phyloP scores from a whole-genome alignment of 2,888 invertebrate species.

The Oxyteleia sp. region DNA sequence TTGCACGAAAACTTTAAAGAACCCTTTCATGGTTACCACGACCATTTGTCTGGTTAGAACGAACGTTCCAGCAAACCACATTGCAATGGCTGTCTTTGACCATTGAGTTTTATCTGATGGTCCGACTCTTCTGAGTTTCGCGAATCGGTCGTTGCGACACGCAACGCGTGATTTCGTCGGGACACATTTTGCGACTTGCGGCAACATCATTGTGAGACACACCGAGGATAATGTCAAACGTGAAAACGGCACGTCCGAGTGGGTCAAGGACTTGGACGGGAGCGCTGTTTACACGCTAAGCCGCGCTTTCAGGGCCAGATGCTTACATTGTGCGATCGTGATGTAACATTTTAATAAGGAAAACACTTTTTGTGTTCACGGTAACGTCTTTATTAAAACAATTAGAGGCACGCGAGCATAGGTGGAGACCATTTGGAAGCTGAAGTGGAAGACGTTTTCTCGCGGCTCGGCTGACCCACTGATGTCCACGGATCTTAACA shows the following conservation, averaged over 20 bases:
- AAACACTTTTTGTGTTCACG: constrained; percentile 4
- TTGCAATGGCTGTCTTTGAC: no score
- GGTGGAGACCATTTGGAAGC: background rate
- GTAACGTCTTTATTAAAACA: background rate
- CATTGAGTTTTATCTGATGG: no score
- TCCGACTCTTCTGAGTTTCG: no score
- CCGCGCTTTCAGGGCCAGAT: constrained; percentile 46
- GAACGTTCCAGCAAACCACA: no score
- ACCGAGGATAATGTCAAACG: constrained; percentile 72
- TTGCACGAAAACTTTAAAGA: no score
- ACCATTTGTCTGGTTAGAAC: no score
- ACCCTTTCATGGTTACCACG: no score
- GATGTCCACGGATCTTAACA: constrained; percentile 79
- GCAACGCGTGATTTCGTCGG: constrained; percentile 39
- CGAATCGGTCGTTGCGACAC: constrained; percentile 46
- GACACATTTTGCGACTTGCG: constrained; percentile 34
- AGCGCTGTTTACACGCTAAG: constrained; percentile 59
- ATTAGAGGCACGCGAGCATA: constrained; percentile 18
- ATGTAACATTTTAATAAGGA: constrained; percentile 49
- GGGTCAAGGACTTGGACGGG: constrained; percentile 77
- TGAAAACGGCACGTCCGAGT: constrained; percentile 65
- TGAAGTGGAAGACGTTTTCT: constrained; percentile 2
- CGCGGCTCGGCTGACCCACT: constrained; percentile 81
- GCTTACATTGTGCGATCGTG: constrained; percentile 25
- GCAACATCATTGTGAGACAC: constrained; percentile 55